phyloP scores from a whole-genome alignment of 2,797 vertebrate genomes.

The Acrocephalus scirpaceus region DNA sequence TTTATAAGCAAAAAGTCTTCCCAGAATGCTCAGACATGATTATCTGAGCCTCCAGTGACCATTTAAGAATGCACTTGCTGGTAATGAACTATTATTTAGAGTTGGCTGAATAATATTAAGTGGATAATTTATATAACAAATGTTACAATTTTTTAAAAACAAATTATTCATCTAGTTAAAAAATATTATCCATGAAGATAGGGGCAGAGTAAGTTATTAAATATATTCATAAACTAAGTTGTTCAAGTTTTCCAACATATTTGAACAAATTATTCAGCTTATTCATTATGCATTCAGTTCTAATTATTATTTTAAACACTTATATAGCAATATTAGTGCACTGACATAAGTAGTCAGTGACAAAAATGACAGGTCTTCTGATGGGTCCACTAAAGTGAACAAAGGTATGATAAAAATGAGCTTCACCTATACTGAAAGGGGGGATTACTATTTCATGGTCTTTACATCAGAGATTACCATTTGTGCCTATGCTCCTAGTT shows the following conservation, averaged over 20 bases:
- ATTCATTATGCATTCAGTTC: conserved; percentile 47
- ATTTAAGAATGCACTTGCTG: neutral
- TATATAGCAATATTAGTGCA: neutral
- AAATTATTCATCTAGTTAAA: conserved; percentile 7
- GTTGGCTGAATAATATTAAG: neutral
- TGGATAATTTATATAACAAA: conserved; percentile 34
- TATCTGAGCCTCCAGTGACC: neutral
- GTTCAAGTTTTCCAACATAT: conserved; percentile 35
- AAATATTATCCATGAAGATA: conserved; percentile 22
- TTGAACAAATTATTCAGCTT: conserved; percentile 37
- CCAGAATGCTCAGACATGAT: neutral
- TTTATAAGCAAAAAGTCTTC: neutral
- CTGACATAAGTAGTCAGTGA: neutral
- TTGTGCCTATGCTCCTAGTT: neutral
- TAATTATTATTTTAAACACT: conserved; percentile 57
- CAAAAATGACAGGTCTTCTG: neutral
- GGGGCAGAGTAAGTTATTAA: conserved; percentile 45
- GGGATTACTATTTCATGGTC: neutral
- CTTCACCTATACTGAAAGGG: neutral
- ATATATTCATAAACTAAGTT: conserved; percentile 54
- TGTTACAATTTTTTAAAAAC: neutral
- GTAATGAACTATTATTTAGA: neutral
- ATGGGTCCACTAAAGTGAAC: neutral
- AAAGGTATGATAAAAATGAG: neutral
- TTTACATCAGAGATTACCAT: neutral